phyloP scores from a whole-genome alignment of 2,113 vertebrate species.

The Chaenocephalus aceratus region DNA sequence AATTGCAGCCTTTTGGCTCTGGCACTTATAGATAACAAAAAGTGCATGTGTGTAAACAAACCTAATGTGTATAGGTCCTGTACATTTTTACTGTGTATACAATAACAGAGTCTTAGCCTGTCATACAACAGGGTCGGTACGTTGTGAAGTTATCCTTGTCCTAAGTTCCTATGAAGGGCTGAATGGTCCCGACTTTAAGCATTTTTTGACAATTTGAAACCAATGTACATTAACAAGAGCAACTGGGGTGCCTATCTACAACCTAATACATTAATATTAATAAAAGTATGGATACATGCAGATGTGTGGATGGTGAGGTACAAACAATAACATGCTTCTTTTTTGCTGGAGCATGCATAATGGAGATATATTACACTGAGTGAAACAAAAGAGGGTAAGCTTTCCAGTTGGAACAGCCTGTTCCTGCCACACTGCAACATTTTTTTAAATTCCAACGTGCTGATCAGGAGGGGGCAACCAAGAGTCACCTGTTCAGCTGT shows the following conservation, averaged over 20 bases:
- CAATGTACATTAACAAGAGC: too few species aligned
- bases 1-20: too few species aligned
- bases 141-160: too few species aligned
- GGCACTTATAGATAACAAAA: too few species aligned
- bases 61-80: too few species aligned
- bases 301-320: background rate
- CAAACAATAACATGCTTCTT: background rate
- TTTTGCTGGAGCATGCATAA: background rate
- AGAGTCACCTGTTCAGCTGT: conserved; percentile 51
- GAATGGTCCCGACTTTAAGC: too few species aligned
- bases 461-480: conserved; percentile 57
- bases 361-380: background rate
- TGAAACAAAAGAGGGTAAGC: conserved; percentile 5
- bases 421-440: background rate
- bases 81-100: too few species aligned
- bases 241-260: background rate
- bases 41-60: too few species aligned
- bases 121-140: too few species aligned
- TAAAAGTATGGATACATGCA: background rate
- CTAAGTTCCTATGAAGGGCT: too few species aligned
- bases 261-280: background rate
- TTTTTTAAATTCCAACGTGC: background rate
- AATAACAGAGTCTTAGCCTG: too few species aligned
- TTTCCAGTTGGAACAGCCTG: background rate
- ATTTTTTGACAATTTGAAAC: too few species aligned